phyloP scores from a whole-genome alignment of 2,113 vertebrate species.

The Macquaria ambigua region DNA sequence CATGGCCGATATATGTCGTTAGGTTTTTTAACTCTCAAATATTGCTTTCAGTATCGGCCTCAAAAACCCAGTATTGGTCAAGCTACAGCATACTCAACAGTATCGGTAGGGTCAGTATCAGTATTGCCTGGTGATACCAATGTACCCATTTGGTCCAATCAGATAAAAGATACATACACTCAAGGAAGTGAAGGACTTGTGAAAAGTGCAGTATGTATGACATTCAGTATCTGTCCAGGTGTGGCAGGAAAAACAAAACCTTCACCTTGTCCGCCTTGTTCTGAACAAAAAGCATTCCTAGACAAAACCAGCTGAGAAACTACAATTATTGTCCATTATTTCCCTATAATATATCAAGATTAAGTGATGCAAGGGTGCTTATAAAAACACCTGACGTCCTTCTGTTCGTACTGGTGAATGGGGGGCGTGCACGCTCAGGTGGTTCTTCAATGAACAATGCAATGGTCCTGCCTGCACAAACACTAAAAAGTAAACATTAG shows the following conservation, averaged over 20 bases:
- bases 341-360: constrained; percentile 26
- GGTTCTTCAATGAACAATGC: constrained; percentile 64
- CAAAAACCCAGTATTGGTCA: background rate
- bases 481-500: constrained; percentile 74
- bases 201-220: background rate
- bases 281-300: constrained; percentile 26
- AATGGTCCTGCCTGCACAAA: constrained; percentile 61
- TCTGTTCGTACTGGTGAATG: constrained; percentile 9
- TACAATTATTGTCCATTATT: constrained; percentile 41
- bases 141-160: background rate
- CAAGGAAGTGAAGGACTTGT: constrained; percentile 11
- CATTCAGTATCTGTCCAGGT: constrained; percentile 46
- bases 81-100: background rate
- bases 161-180: background rate
- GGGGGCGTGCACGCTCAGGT: constrained; percentile 55
- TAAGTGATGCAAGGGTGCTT: constrained; percentile 35
- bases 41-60: background rate
- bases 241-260: constrained; percentile 31
- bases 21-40: background rate
- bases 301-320: constrained; percentile 37
- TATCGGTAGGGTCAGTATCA: background rate
- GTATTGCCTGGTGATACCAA: background rate
- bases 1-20: background rate
- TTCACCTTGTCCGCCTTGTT: background rate
- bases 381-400: constrained; percentile 59